A percentile compares a stretch with the other conserved stretches of the same genome.
Evolutionary conservation across 1,140 invertebrate genomes (phyloP).

Genomic region (Contarinia nasturtii): DNA sequence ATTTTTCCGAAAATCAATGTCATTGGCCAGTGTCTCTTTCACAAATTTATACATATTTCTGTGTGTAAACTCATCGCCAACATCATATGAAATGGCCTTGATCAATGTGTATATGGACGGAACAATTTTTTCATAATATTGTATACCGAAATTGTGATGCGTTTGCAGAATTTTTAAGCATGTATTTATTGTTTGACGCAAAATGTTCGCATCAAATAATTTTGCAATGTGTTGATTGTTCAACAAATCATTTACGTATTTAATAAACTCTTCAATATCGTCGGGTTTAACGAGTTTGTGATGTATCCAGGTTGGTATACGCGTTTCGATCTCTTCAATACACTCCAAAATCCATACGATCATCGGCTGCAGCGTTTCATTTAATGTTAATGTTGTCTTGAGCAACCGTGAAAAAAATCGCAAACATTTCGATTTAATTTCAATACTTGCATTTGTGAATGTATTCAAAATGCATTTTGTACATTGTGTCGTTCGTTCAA

Average conservation of each 20-base stretch:
- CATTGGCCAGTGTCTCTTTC: neutral
- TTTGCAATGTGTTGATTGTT: neutral
- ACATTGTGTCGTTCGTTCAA: neutral
- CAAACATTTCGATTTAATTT: neutral
- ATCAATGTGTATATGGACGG: neutral
- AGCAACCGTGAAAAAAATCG: neutral
- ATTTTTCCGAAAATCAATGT: neutral
- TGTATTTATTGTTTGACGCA: neutral
- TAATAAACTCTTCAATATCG: neutral
- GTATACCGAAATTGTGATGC: neutral
- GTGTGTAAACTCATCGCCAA: neutral
- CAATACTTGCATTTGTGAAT: neutral
- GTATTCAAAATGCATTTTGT: neutral
- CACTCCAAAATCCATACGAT: neutral
- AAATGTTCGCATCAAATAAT: neutral
- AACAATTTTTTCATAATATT: neutral
- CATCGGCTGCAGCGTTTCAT: neutral
- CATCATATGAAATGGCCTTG: neutral
- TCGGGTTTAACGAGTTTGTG: neutral
- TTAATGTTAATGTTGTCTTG: neutral
- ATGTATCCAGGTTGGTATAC: neutral
- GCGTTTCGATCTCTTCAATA: neutral
- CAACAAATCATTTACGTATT: neutral
- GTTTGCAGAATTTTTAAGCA: neutral
- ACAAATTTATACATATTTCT: neutral